Conservation (phyloP, 2,888 invertebrate genomes). For the Hedya salicella region DNA sequence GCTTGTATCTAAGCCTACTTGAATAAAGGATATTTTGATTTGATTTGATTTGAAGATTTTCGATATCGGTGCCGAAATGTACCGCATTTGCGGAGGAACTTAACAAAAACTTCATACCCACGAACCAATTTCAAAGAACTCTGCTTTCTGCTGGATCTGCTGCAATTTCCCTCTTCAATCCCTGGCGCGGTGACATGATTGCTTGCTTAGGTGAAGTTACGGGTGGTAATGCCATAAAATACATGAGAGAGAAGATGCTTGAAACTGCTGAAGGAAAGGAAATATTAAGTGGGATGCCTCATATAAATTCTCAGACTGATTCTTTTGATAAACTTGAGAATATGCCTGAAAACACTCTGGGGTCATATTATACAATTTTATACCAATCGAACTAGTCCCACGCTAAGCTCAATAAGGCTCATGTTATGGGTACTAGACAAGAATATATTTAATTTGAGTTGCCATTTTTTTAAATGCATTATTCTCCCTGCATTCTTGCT, state of each 20-base stretch:
- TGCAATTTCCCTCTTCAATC: constrained; percentile 91
- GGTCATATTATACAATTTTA: too few species aligned
- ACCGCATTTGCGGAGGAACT: constrained; percentile 86
- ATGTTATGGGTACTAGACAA: too few species aligned
- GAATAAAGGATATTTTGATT: too few species aligned
- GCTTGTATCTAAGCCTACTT: too few species aligned
- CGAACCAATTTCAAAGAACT: constrained; percentile 89
- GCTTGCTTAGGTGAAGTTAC: constrained; percentile 97
- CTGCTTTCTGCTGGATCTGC: constrained; percentile 94
- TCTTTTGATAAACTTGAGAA: constrained; percentile 88
- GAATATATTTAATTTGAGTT: too few species aligned
- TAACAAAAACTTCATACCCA: constrained; percentile 86
- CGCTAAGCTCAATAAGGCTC: too few species aligned
- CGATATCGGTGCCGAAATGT: constrained; percentile 50
- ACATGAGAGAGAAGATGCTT: constrained; percentile 91
- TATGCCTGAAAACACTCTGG: constrained; percentile 93
- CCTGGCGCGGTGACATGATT: constrained; percentile 95
- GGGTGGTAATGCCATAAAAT: constrained; percentile 88
- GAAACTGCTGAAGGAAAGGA: constrained; percentile 90
- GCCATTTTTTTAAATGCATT: too few species aligned
- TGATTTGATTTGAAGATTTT: constrained; percentile 54
- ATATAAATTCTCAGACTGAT: constrained; percentile 93
- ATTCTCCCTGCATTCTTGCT: too few species aligned
- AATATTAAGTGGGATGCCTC: constrained; percentile 91
- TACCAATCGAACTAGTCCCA: too few species aligned